Base-by-base conservation (phyloP, 2,888 invertebrate species). In the Tetanocera ferruginea region DNA sequence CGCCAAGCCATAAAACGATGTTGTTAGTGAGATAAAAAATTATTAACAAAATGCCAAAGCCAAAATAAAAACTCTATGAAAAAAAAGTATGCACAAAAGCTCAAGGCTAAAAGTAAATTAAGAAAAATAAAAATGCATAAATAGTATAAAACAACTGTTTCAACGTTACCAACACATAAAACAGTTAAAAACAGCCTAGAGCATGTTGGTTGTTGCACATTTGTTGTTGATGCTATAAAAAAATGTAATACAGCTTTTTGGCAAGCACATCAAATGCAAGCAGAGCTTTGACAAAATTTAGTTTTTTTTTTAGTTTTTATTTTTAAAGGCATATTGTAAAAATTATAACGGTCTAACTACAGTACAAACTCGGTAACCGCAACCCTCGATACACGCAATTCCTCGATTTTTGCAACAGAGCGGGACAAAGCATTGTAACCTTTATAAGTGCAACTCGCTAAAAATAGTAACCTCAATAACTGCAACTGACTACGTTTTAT, bases 171-270 rank as follows among this genome's bases (percentile, higher is more conserved):
- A n/a, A 37, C 23, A 37, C 19, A 34, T 8, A 67, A 23, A 37
- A 67, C n/a, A 19, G 37, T n/a, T 17, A 37, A 37, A 67, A 37
- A 34, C 19, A 17, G 43, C 17, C n/a, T 8, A 19, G 19, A 51
- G 51, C 28, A 69, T 51, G 51, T 49, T 37, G 4, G 23, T 69
- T 51, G 69, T 69, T 69, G n/a, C 51, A 69, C 49, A 34, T 69
- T 51, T 49, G 51, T 49, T 28, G 69, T 1, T 6, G 6, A 14
- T 43, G 43, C 17, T 55, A 23, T 23, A 49, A 69, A 69, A n/a
- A 69, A 49, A 69, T 17, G 25, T 51, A 14, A 28, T 51, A 69
- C 17, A 49, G 49, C 34, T 34, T 64, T 64, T 64, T 14, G 1
- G 64, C 28, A 3, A 31, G 14, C 11, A n/a, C 34, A 34, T 34